Conservation (phyloP, 2,113 vertebrate genomes). For the Dicaeum eximium region DNA sequence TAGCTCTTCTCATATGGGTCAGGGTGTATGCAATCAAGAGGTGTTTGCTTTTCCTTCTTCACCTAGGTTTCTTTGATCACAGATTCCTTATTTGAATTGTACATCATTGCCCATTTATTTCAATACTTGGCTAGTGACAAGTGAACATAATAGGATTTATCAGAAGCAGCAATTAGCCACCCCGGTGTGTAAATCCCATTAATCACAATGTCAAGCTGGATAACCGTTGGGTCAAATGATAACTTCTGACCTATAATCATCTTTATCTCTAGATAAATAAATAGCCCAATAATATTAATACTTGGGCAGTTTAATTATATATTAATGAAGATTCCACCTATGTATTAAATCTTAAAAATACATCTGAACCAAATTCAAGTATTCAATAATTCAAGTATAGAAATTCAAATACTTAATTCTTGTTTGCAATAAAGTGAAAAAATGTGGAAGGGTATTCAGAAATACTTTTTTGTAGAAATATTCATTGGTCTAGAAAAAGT, state of each 20-base stretch:
- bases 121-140: slow-evolving; percentile 15
- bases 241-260: slow-evolving; percentile 19
- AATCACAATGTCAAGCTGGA: slow-evolving; percentile 30
- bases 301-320: not conserved
- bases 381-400: not conserved
- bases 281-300: not conserved
- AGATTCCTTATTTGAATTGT: not conserved
- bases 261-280: not conserved
- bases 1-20: not conserved
- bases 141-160: slow-evolving; percentile 11
- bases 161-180: not conserved
- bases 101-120: slow-evolving; percentile 44
- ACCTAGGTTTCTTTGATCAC: not conserved
- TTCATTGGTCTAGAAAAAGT: not conserved
- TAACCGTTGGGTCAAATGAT: slow-evolving; percentile 10
- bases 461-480: not conserved
- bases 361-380: not conserved
- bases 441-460: not conserved
- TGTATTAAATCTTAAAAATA: not conserved
- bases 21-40: not conserved
- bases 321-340: not conserved
- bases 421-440: not conserved
- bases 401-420: not conserved
- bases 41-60: not conserved
- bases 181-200: slow-evolving; percentile 28